phyloP scores from a whole-genome alignment of 2,113 vertebrate species.

The Synodontis membranacea region DNA sequence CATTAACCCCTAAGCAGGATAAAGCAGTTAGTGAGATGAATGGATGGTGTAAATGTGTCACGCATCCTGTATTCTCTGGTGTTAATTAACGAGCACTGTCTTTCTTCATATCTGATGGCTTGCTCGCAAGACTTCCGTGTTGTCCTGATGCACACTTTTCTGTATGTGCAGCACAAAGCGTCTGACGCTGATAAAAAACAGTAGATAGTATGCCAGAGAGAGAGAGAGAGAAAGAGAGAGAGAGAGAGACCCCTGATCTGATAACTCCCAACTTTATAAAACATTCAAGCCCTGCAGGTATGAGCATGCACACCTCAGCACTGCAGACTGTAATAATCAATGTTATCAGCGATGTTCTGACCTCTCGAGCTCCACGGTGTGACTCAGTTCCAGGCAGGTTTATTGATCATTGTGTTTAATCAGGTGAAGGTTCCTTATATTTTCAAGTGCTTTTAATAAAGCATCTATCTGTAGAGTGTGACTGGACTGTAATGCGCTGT shows the following conservation, averaged over 20 bases:
- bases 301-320: not conserved
- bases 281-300: slow-evolving; percentile 3
- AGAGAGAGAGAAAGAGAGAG: slow-evolving; percentile 13
- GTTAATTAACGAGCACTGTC: not conserved
- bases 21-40: not conserved
- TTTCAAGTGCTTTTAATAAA: slow-evolving; percentile 29
- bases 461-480: not conserved
- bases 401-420: slow-evolving; percentile 41
- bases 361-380: not conserved
- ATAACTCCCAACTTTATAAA: slow-evolving; percentile 21
- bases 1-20: not conserved
- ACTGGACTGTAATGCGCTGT: not conserved
- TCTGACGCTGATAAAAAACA: not conserved
- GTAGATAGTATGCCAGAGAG: slow-evolving; percentile 13
- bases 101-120: not conserved
- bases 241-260: not conserved
- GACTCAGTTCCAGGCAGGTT: not conserved
- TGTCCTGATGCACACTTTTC: not conserved
- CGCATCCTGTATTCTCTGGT: not conserved
- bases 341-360: slow-evolving; percentile 36
- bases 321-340: slow-evolving; percentile 2
- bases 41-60: not conserved
- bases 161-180: not conserved
- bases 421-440: slow-evolving; percentile 3
- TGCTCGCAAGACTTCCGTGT: no score